Percentiles rank a stretch among this genome's conserved stretches.
phyloP scores from a whole-genome alignment of 2,113 vertebrate species.

The Emydocephalus ijimae region DNA sequence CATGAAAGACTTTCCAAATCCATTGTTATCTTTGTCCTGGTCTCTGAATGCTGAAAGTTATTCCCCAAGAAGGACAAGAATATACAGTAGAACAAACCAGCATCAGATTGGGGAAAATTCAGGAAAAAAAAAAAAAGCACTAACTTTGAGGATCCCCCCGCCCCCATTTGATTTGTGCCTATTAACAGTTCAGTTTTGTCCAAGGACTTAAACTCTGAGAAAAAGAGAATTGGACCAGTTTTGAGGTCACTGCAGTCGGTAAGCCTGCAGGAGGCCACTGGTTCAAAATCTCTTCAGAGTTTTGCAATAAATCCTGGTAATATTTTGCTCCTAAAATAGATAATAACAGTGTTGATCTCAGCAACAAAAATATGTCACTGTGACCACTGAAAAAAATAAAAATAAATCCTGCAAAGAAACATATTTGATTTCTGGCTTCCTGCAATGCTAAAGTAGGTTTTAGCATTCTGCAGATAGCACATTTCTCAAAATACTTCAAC shows the following conservation, averaged over 20 bases:
- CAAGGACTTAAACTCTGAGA: neutral
- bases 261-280: neutral
- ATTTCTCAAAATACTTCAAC: neutral
- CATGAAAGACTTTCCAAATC: constrained; percentile 4
- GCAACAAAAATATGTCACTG: neutral
- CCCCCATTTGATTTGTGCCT: neutral
- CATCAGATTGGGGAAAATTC: neutral
- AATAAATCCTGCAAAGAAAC: neutral
- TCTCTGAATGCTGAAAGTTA: neutral
- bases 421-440: neutral
- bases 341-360: neutral
- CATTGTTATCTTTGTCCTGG: neutral
- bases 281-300: neutral
- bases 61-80: neutral
- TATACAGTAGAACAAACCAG: neutral
- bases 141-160: neutral
- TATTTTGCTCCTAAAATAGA: neutral
- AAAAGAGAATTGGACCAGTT: neutral
- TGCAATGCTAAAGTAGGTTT: neutral
- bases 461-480: neutral
- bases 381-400: neutral
- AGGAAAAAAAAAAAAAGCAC: neutral
- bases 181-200: neutral
- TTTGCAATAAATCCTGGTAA: neutral
- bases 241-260: neutral